Evolutionary conservation across 2,888 invertebrate genomes (phyloP).

Genomic region (Lasioglossum lativentre): DNA sequence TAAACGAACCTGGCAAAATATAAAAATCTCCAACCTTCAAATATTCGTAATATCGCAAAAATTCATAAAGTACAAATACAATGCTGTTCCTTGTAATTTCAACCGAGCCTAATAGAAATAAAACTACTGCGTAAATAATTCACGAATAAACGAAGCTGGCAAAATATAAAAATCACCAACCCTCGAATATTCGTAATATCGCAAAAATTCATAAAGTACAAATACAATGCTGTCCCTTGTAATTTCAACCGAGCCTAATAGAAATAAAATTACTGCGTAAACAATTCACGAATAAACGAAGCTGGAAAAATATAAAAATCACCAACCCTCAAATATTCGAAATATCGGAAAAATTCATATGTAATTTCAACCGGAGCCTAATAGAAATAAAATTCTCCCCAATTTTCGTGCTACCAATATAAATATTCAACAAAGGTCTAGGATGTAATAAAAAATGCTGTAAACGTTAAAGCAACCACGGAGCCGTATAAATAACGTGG

Average conservation of each 20-base stretch:
- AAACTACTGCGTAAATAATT: not conserved
- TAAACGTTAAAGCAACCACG: not conserved
- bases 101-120: too few species aligned
- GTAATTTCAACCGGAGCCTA: not conserved
- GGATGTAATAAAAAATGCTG: not conserved
- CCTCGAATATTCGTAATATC: not conserved
- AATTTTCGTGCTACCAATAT: not conserved
- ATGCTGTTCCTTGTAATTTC: too few species aligned
- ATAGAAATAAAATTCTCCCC: not conserved
- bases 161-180: too few species aligned
- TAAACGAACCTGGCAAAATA: too few species aligned
- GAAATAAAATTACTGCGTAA: too few species aligned
- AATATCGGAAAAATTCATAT: not conserved
- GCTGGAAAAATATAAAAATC: too few species aligned
- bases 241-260: too few species aligned
- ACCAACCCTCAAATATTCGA: not conserved
- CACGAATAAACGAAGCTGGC: too few species aligned
- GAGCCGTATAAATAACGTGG: not conserved
- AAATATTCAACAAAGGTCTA: not conserved
- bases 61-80: not conserved
- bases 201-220: not conserved
- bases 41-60: not conserved
- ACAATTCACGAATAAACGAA: not conserved
- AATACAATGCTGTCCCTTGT: not conserved
- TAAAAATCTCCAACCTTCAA: not conserved